phyloP scores from a whole-genome alignment of 2,797 vertebrate genomes.

The Trachurus trachurus region DNA sequence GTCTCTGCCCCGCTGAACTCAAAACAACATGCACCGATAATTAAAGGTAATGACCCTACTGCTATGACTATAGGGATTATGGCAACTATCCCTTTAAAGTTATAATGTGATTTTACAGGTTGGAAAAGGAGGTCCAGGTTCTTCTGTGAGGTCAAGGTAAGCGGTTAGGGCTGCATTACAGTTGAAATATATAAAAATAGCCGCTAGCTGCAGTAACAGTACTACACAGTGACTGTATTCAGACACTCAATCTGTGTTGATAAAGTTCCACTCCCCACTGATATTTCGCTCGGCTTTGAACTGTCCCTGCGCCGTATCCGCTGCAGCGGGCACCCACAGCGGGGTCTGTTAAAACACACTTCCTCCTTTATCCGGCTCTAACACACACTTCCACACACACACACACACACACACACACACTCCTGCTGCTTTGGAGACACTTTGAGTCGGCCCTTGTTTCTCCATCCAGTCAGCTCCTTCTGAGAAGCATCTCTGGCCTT shows the following conservation, averaged over 20 bases:
- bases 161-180: too few species aligned
- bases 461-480: conserved; percentile 45
- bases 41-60: too few species aligned
- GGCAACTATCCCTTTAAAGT: too few species aligned
- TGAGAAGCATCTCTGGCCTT: conserved; percentile 49
- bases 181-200: conserved; percentile 37
- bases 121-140: not conserved
- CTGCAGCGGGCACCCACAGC: conserved; percentile 64
- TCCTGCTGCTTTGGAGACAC: conserved; percentile 49
- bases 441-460: conserved; percentile 38
- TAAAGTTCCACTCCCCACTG: conserved; percentile 51
- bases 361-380: conserved; percentile 58
- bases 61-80: too few species aligned
- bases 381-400: conserved; percentile 36
- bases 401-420: conserved; percentile 14
- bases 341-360: conserved; percentile 66
- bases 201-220: not conserved
- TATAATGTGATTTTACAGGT: too few species aligned
- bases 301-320: conserved; percentile 45
- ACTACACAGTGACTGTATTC: conserved; percentile 4
- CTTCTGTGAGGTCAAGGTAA: not conserved
- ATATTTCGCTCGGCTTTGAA: conserved; percentile 67
- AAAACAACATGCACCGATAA: too few species aligned
- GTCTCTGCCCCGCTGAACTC: too few species aligned
- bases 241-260: conserved; percentile 47